Conservation (phyloP, 1,140 invertebrate genomes). For the Dolichoris vasculosae region DNA sequence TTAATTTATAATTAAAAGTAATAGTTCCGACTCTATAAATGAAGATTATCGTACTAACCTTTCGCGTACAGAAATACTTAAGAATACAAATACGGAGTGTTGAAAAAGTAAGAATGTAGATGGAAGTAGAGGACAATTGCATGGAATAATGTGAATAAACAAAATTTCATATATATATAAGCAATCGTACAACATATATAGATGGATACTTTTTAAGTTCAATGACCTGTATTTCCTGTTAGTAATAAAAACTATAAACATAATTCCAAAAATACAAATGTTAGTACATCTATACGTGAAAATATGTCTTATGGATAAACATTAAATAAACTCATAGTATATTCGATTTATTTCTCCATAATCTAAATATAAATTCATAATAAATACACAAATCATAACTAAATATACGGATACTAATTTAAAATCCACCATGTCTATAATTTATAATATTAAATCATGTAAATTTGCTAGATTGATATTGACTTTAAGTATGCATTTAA, state of each 20-base stretch:
- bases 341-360: no score
- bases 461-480: no score
- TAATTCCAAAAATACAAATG: not conserved
- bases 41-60: no score
- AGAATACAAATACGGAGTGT: not conserved
- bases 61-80: not conserved
- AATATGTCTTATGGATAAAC: not conserved
- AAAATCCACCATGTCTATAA: no score
- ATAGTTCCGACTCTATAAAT: no score
- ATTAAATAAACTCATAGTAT: no score
- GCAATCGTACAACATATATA: not conserved
- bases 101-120: not conserved
- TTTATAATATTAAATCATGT: no score
- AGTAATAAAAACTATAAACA: slow-evolving; percentile 29
- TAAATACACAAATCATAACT: no score
- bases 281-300: not conserved
- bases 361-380: not conserved
- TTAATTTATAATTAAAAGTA: no score
- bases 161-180: not conserved
- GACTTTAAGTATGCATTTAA: no score
- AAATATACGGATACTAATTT: not conserved
- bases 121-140: not conserved
- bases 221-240: slow-evolving; percentile 21
- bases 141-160: not conserved
- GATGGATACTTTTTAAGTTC: not conserved